phyloP scores from a whole-genome alignment of 2,113 vertebrate species.

The Noturus placidus region DNA sequence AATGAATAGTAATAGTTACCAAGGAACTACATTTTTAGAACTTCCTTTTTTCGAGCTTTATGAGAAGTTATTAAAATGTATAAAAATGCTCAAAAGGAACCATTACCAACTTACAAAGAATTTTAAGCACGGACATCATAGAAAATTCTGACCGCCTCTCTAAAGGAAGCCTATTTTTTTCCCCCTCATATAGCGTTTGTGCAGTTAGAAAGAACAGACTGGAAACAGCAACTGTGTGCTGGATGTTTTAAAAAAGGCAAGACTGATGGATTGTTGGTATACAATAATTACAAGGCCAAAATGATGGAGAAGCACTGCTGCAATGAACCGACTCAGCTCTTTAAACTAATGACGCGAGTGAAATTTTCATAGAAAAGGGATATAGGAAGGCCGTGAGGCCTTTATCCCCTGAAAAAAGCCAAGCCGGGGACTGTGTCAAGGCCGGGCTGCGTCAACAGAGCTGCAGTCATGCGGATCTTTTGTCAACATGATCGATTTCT shows the following conservation, averaged over 20 bases:
- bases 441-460: conserved; percentile 36
- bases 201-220: neutral
- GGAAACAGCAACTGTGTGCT: neutral
- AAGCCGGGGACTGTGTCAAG: conserved; percentile 38
- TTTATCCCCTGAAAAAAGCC: conserved; percentile 39
- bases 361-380: conserved; percentile 24
- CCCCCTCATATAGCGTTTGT: neutral
- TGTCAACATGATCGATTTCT: conserved; percentile 56
- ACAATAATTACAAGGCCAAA: neutral
- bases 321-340: neutral
- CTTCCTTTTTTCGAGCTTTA: neutral
- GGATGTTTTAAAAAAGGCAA: neutral
- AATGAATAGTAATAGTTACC: neutral
- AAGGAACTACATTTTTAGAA: neutral
- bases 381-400: neutral
- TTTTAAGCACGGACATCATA: neutral
- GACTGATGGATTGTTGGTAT: neutral
- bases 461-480: conserved; percentile 46
- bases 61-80: neutral
- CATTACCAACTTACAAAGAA: neutral
- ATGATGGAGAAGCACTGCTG: neutral
- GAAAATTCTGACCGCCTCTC: neutral
- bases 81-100: neutral
- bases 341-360: neutral
- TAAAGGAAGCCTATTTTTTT: neutral